Percentiles rank a stretch among this genome's conserved stretches.
phyloP scores from a whole-genome alignment of 2,113 vertebrate species.

The Danionella cerebrum region DNA sequence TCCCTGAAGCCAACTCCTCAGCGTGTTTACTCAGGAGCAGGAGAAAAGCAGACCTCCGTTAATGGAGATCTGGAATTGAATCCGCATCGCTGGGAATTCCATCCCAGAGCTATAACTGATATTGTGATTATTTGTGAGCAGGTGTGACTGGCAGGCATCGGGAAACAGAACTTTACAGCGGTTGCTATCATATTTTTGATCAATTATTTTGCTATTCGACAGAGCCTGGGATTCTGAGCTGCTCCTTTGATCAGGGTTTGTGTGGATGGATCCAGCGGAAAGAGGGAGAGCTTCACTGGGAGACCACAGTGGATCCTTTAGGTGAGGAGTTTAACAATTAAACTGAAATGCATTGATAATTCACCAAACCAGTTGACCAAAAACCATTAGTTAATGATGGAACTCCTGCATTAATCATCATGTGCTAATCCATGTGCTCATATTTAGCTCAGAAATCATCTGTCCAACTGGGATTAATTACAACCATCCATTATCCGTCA shows the following conservation, averaged over 20 bases:
- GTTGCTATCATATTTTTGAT: not conserved
- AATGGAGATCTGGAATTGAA: not conserved
- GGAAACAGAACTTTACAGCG: not conserved
- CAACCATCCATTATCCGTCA: too few species aligned
- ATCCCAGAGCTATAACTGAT: not conserved
- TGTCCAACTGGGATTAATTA: too few species aligned
- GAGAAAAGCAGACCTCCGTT: not conserved
- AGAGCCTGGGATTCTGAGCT: constrained; percentile 82
- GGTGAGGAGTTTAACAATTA: too few species aligned
- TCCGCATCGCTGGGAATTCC: not conserved
- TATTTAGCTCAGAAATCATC: too few species aligned
- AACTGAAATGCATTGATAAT: too few species aligned
- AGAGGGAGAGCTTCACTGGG: constrained; percentile 84
- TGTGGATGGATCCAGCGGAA: constrained; percentile 86
- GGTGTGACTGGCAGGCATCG: not conserved
- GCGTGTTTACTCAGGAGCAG: not conserved
- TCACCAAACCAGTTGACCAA: too few species aligned
- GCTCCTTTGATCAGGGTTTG: constrained; percentile 84
- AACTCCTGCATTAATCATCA: too few species aligned
- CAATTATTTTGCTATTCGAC: not conserved
- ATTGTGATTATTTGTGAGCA: not conserved
- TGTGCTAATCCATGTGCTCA: too few species aligned
- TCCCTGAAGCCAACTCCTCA: not conserved
- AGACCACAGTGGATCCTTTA: constrained; percentile 70
- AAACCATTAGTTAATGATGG: too few species aligned